Base-by-base conservation (phyloP, 2,888 invertebrate species). In the Pterostichus niger region DNA sequence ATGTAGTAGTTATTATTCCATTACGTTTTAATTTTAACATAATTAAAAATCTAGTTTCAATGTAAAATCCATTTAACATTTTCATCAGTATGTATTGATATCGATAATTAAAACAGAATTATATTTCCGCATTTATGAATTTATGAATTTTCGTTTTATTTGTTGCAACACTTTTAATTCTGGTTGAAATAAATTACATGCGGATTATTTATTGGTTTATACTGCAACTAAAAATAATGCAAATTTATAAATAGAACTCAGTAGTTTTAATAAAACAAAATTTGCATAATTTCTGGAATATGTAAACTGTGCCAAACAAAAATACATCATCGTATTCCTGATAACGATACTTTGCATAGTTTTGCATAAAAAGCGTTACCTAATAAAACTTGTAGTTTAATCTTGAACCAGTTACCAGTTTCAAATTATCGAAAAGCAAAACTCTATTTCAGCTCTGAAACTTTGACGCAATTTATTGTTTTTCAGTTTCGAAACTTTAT, bases 341-440 rank as follows among this genome's bases (percentile, higher is more conserved):
- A 68, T 68, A 68, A 68, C 64, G 64, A 68, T 68, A 68, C 40
- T 68, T 68, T 68, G 17, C 64, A 68, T 68, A 68, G 35, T 68
- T 68, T 68, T 15, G 64, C 64, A 68, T 68, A 15, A 40, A 35
- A 31, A 59, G 59, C 59, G 59, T 24, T 10, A 24, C 24, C 24
- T 9, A 40, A 40, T 35, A 9, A 17, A 68, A 15, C 17, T 33
- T 40, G 17, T 31, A 56, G 13, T 4, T 61, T 40, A 13, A 40
- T 68, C 64, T 40, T 68, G 40, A 40, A 68, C 33, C 13, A 68
- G 64, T 68, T 68, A 9, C 40, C 35, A 40, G 44, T 71, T 71
- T 13, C 4, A 71, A 71, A 44, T 71, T 15, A 17, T 17, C 15
- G 40, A 71, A 68, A 46, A 68, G 35, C 17, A 71, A 71, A 44